Conservation (phyloP, 2,888 invertebrate species). For the Operophtera brumata region DNA sequence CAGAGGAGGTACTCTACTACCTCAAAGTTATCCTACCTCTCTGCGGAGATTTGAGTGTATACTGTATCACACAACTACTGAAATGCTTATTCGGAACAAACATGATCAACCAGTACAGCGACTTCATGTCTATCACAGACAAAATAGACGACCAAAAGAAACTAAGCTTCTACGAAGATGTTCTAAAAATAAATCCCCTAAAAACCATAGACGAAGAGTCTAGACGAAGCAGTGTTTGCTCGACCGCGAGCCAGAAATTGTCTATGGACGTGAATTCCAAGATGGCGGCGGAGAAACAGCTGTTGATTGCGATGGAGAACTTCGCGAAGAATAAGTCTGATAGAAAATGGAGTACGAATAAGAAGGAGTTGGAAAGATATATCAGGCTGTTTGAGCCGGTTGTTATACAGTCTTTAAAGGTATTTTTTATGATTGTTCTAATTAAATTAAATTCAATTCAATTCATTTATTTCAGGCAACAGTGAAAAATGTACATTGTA, state of each 20-base stretch:
- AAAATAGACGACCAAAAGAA: constrained; percentile 28
- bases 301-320: constrained; percentile 69
- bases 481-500: too few relatives aligned
- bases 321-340: constrained; percentile 71
- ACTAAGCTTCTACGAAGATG: constrained; percentile 55
- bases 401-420: constrained; percentile 95
- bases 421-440: constrained; percentile 46
- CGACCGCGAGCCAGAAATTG: constrained; percentile 62
- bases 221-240: constrained; percentile 56
- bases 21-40: constrained; percentile 85
- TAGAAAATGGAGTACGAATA: constrained; percentile 74
- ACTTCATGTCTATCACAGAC: constrained; percentile 62
- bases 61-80: constrained; percentile 88
- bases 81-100: constrained; percentile 90
- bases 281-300: constrained; percentile 60
- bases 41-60: constrained; percentile 85
- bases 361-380: constrained; percentile 84
- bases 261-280: constrained; percentile 56
- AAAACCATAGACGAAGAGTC: constrained; percentile 39
- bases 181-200: constrained; percentile 56
- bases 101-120: constrained; percentile 74
- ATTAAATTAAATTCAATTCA: too few relatives aligned
- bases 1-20: constrained; percentile 90
- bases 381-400: constrained; percentile 97
- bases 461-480: too few relatives aligned